Conservation (phyloP, 2,888 invertebrate genomes). For the Sinotaia quadrata region DNA sequence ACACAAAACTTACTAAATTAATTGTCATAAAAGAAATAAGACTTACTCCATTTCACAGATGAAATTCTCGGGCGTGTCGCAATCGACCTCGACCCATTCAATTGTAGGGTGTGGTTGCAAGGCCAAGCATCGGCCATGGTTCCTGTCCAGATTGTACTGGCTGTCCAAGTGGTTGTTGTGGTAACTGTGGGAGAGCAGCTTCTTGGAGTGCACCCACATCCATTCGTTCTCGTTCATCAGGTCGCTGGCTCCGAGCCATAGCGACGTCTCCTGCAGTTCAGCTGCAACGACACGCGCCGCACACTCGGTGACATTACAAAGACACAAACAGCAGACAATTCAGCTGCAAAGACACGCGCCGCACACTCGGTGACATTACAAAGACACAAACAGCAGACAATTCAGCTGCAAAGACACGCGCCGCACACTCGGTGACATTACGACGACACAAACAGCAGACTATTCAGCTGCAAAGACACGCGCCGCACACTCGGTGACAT, state of each 20-base stretch:
- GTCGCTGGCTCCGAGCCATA: slow-evolving; percentile 31
- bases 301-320: no score
- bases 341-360: no score
- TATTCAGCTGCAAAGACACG: no score
- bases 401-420: no score
- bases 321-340: no score
- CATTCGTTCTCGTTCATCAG: slow-evolving; percentile 31
- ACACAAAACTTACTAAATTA: no score
- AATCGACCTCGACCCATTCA: slow-evolving; percentile 21
- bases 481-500: no score
- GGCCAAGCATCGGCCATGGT: slow-evolving; percentile 27
- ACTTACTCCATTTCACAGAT: slow-evolving; percentile 28
- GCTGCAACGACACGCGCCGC: no score
- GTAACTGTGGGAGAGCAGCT: slow-evolving; percentile 14
- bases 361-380: no score
- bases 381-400: no score
- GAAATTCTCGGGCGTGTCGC: slow-evolving; percentile 11
- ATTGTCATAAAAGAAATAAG: background rate
- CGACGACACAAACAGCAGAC: no score
- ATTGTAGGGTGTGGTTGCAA: slow-evolving; percentile 20
- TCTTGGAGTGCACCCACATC: slow-evolving; percentile 29
- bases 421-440: no score
- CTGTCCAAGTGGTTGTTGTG: slow-evolving; percentile 26
- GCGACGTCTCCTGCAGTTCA: slow-evolving; percentile 2
- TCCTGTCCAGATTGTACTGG: slow-evolving; percentile 14